Evolutionary conservation across 2,113 vertebrate genomes (phyloP), one percentile per base, ranked within the genome.

Genomic region (Apeltes quadracus): DNA sequence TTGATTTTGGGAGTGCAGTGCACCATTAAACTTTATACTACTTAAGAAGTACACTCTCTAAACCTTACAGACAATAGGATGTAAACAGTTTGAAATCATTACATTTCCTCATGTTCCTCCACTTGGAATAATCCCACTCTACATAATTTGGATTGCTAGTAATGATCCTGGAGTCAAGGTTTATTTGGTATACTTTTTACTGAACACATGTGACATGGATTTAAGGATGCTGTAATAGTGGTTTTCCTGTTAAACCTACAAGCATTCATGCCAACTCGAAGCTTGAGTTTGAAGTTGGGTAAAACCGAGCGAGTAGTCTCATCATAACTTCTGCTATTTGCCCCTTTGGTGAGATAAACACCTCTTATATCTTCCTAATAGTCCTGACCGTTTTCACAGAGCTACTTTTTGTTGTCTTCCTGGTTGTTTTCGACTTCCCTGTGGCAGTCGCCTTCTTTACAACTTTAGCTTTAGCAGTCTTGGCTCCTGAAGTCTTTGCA

Each of bases 321-420:
- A 20, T 61, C 72, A 46, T 3, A 39, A 13, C 18, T 48, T 20
- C 11, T 8, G 56, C 55, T 46, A 7, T 11, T 58, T 44, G 6
- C 15, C 3, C 16, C 61, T 63, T 53, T 27, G 13, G 7, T 32
- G 6, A 55, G 18, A 34, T 22, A 2, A 32, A 62, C 41, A 64
- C 36, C 7, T 29, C 32, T 89, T 61, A 88, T 46, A 36, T 61
- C 73, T 89, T 89, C 63, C 75, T 86, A 0, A 69, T 71, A n/a
- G 61, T 82, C 16, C 39, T 68, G 5, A 16, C 64, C 27, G 70
- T 74, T 53, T 78, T 79, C 20, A 1, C 0, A 0, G 69, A 14
- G 50, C 13, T 62, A 6, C 66, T 72, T 43, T 55, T 78, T 3
- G 56, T 86, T 23, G 75, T 87, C 22, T 56, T 79, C 41, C 67